Conservation (phyloP, 2,888 invertebrate genomes). For the Drosophila conformis region DNA sequence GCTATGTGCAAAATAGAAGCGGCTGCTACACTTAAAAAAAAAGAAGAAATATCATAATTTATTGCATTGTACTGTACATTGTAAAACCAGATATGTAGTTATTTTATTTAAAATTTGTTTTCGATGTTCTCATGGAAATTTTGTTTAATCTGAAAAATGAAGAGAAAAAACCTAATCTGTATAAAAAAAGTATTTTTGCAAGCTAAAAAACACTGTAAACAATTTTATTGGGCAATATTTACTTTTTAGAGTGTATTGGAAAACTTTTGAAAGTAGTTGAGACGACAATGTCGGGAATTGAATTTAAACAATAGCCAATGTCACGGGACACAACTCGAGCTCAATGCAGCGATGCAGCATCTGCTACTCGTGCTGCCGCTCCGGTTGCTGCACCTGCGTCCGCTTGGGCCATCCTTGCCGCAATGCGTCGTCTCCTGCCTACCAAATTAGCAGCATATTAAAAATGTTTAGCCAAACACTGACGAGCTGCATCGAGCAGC, state of each 20-base stretch:
- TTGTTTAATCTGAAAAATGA: too few relatives aligned
- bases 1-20: conserved; percentile 7
- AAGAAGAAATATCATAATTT: not conserved
- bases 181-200: not conserved
- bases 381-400: conserved; percentile 14
- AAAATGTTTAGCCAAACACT: conserved; percentile 78
- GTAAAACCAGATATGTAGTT: not conserved
- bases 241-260: conserved; percentile 1
- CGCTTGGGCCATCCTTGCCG: conserved; percentile 49
- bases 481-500: conserved; percentile 45
- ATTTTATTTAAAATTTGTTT: not conserved
- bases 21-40: not conserved
- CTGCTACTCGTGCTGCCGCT: not conserved
- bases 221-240: not conserved
- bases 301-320: conserved; percentile 76
- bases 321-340: conserved; percentile 60
- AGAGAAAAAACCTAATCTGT: too few relatives aligned
- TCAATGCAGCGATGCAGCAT: conserved; percentile 17
- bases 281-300: conserved; percentile 78
- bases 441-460: conserved; percentile 79
- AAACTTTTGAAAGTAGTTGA: conserved; percentile 77
- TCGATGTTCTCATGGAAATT: too few relatives aligned
- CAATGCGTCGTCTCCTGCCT: conserved; percentile 65
- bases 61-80: not conserved
- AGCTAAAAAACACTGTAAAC: not conserved